Evolutionary conservation across 2,888 invertebrate species (phyloP).

Genomic region (Catocala fraxini): DNA sequence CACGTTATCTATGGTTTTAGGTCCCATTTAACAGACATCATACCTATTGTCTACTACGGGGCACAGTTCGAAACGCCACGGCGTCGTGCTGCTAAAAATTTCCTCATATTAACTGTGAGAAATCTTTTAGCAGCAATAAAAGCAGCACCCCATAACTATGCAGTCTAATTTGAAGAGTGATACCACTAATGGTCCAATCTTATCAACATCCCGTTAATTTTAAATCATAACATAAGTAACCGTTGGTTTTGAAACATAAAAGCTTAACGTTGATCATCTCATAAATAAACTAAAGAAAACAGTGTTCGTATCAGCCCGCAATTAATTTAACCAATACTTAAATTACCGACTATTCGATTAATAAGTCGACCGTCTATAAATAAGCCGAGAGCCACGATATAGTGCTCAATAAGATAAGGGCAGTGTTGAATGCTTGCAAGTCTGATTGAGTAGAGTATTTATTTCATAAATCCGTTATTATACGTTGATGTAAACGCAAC

Average conservation of each 20-base stretch:
- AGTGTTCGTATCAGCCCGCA: constrained; percentile 24
- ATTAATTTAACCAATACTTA: constrained; percentile 35
- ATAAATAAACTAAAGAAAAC: constrained; percentile 31
- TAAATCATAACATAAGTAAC: constrained; percentile 8
- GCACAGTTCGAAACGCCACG: too few species aligned
- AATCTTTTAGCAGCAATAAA: too few species aligned
- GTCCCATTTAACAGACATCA: too few species aligned
- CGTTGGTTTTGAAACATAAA: not conserved
- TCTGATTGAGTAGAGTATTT: too few species aligned
- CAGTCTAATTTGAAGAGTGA: not conserved
- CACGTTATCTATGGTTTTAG: too few species aligned
- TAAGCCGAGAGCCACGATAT: constrained; percentile 1
- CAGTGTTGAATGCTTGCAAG: too few species aligned
- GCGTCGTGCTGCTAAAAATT: too few species aligned
- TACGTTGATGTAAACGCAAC: too few species aligned
- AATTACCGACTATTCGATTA: constrained; percentile 6
- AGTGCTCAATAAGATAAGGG: not conserved
- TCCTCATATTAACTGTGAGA: too few species aligned
- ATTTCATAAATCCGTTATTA: too few species aligned
- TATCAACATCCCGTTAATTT: not conserved
- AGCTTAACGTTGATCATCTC: constrained; percentile 21
- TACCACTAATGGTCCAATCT: not conserved
- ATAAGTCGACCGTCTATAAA: constrained; percentile 3
- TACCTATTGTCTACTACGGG: too few species aligned
- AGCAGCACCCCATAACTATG: too few species aligned